Evolutionary conservation across 2,888 invertebrate genomes (phyloP).

Genomic region (Dyspetes luteomarginatus): DNA sequence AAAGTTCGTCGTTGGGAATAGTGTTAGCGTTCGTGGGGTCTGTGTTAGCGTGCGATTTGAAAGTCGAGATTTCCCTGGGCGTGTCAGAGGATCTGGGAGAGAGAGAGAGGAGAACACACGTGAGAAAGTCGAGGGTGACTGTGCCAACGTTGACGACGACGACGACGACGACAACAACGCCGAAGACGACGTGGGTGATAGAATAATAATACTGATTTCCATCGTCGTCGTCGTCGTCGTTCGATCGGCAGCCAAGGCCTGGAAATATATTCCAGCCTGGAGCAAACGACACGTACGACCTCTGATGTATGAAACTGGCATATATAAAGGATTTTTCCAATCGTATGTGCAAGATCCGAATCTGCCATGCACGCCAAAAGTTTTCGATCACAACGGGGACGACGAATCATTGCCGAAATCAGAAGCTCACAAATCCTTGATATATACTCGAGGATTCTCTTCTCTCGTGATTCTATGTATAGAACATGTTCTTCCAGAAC

Average conservation of each 20-base stretch:
- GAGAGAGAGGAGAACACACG: constrained; percentile 24
- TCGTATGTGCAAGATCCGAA: constrained; percentile 29
- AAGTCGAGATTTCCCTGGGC: constrained; percentile 65
- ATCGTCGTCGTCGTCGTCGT: constrained; percentile 45
- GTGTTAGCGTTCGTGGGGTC: constrained; percentile 32
- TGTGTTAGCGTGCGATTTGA: constrained; percentile 62
- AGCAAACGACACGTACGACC: constrained; percentile 40
- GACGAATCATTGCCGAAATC: constrained; percentile 29
- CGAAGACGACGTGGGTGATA: constrained; percentile 58
- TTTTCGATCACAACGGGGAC: constrained; percentile 28
- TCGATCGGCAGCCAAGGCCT: constrained; percentile 14
- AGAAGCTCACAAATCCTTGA: constrained; percentile 3
- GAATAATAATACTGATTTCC: constrained; percentile 64
- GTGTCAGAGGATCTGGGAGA: constrained; percentile 42
- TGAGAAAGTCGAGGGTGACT: not conserved
- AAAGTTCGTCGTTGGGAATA: constrained; percentile 57
- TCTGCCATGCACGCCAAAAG: constrained; percentile 8
- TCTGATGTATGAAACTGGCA: not conserved
- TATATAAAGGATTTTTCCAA: constrained; percentile 12
- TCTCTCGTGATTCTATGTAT: not conserved
- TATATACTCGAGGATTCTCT: not conserved
- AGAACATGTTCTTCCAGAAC: not conserved
- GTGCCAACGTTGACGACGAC: not conserved
- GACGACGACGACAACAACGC: constrained; percentile 40
- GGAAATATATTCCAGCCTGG: constrained; percentile 33